These are phyloP conservation scores for Mirza zaza DNA, from an alignment of 2,113 vertebrate species.

Conservation along the genomic window DNA sequence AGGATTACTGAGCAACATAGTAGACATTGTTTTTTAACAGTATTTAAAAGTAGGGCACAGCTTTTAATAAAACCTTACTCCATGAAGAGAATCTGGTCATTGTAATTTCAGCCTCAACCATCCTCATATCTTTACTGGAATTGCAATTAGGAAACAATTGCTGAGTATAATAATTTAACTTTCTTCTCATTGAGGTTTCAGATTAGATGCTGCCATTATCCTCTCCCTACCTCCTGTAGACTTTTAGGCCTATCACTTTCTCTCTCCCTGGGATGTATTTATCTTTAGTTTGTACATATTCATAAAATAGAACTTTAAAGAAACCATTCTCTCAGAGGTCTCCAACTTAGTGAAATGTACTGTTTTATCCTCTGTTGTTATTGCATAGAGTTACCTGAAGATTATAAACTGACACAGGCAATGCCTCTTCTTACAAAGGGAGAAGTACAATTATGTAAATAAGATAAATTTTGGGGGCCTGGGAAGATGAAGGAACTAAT, in stretches of 20 bases:
- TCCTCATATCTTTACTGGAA: neutral
- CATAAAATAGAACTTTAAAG: neutral
- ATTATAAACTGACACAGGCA: neutral
- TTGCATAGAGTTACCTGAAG: neutral
- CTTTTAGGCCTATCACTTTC: neutral
- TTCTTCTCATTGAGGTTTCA: neutral
- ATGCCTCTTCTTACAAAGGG: neutral
- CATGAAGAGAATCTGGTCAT: neutral
- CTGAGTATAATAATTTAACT: neutral
- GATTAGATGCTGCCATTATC: neutral
- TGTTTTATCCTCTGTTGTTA: neutral
- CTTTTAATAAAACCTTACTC: neutral
- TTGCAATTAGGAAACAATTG: neutral
- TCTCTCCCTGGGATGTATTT: conserved; percentile 29
- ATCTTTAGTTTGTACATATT: neutral
- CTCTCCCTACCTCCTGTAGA: neutral
- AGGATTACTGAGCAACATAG: neutral
- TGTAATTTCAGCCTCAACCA: neutral
- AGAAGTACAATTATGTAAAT: conserved; percentile 12
- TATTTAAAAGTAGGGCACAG: neutral
- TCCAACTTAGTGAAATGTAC: neutral
- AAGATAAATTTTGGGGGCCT: conserved; percentile 34
- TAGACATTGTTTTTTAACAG: neutral
- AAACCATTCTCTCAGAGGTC: neutral
- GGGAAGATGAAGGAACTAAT: conserved; percentile 24